Evolutionary conservation across 2,888 invertebrate species (phyloP).

Genomic region (Leptopilina syphax): DNA sequence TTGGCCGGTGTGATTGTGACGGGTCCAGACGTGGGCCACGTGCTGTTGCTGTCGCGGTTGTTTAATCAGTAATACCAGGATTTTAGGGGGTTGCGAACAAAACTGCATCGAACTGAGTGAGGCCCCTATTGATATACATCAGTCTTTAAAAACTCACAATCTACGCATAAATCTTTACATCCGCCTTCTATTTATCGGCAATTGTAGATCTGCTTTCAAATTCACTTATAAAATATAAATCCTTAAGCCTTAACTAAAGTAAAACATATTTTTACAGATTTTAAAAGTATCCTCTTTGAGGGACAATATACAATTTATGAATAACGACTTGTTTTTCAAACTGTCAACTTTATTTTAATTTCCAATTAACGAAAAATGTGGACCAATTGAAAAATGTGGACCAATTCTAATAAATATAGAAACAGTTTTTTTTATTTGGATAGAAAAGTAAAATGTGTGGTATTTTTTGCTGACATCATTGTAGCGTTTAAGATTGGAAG

Average conservation of each 20-base stretch:
- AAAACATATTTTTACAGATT: no score
- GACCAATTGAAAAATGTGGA: not conserved
- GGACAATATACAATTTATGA: no score
- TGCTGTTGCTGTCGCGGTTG: constrained; percentile 70
- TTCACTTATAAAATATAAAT: not conserved
- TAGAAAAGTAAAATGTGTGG: not conserved
- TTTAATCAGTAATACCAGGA: constrained; percentile 73
- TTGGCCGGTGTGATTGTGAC: constrained; percentile 76
- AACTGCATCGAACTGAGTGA: constrained; percentile 58
- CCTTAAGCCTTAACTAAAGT: no score
- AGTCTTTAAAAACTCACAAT: constrained; percentile 44
- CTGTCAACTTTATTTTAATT: no score
- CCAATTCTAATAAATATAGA: no score
- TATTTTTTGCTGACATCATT: constrained; percentile 5
- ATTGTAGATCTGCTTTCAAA: constrained; percentile 11
- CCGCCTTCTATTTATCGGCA: constrained; percentile 27
- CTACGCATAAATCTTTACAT: constrained; percentile 25
- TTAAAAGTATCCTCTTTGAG: no score
- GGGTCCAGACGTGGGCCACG: constrained; percentile 73
- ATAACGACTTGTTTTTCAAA: no score
- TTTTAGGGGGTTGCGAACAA: constrained; percentile 66
- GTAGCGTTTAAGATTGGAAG: constrained; percentile 47
- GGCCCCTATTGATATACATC: constrained; percentile 62
- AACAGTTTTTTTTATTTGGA: not conserved
- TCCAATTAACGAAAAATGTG: not conserved